Evolutionary conservation across 2,888 invertebrate species (phyloP), one percentile per base, ranked within the genome.

Genomic region (Ethmia dodecea): DNA sequence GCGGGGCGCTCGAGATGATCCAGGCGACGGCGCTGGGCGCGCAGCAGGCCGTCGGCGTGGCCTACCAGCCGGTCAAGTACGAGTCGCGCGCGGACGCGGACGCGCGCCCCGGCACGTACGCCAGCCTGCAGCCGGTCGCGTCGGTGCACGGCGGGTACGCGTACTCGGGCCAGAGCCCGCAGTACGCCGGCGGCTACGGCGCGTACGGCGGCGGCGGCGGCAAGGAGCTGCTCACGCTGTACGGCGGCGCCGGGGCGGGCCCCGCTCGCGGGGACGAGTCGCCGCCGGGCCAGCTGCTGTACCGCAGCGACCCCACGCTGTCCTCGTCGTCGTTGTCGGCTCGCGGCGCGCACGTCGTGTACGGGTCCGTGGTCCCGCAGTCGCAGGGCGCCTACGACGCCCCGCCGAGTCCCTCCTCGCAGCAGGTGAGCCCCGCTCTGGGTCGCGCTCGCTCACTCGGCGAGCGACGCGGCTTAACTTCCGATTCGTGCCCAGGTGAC

Each of bases 301-400:
- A 89, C 64, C 89, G 90, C 46, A 86, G 86, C 40, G 92, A 92
- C 64, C 92, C 92, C n/a, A 91, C 91, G 29, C 73, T 92, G 31
- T 88, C 89, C 0, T 89, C 91, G 0, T 88, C 91, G 0, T 88
- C 87, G n/a, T 73, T 90, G 45, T 58, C 66, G 31, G 62, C 88
- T 43, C 87, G 88, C 33, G 84, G 80, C 24, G 79, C 88, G 24
- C 83, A 81, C 55, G 75, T 86, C n/a, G 75, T 86, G 2, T 87
- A 79, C 67, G 76, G 76, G 46, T 71, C 78, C 28, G 75, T 79
- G 45, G 76, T 72, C 53, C 75, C 75, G 43, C 81, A 74, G 59
- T 70, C 76, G 46, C 77, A 81, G 60, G 68, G 79, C 31, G 73
- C 76, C 2, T 89, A 89, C 56, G 89, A 89, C 35, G 64, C 79